Conservation (phyloP, 2,888 invertebrate genomes). For the Crepidodera aurea region DNA sequence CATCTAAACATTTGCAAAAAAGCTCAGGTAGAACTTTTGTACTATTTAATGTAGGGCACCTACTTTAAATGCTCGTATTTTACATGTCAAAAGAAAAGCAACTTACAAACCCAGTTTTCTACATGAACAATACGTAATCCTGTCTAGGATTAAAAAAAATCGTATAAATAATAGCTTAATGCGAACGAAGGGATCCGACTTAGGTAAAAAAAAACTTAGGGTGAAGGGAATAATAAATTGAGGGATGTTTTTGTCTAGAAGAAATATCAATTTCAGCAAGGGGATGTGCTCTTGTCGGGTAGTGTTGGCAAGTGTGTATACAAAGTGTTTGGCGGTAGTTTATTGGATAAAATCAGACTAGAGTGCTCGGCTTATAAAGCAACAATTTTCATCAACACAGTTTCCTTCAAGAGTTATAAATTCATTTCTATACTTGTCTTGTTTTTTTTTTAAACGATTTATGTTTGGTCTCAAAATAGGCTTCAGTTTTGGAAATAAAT, state of each 20-base stretch:
- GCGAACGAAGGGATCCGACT: slow-evolving; percentile 36
- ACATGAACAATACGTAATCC: slow-evolving; percentile 47
- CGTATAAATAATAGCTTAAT: slow-evolving; percentile 47
- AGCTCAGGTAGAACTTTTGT: slow-evolving; percentile 41
- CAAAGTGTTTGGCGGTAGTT: background rate
- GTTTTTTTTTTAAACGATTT: no score
- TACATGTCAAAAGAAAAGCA: slow-evolving; percentile 47
- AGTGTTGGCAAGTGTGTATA: slow-evolving; percentile 13
- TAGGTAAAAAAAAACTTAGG: slow-evolving; percentile 38
- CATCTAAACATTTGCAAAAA: slow-evolving; percentile 38
- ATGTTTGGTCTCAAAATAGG: no score
- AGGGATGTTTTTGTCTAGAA: slow-evolving; percentile 20
- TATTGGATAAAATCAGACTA: background rate
- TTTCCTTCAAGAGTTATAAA: no score
- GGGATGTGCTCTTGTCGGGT: slow-evolving; percentile 11
- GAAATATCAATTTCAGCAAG: slow-evolving; percentile 22
- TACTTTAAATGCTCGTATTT: slow-evolving; percentile 46
- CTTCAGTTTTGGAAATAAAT: no score
- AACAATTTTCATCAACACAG: no score
- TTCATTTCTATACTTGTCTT: no score
- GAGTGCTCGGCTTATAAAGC: no score
- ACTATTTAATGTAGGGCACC: slow-evolving; percentile 47
- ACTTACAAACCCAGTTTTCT: slow-evolving; percentile 46
- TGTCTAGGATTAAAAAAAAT: slow-evolving; percentile 44
- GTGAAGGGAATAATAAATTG: slow-evolving; percentile 27